Evolutionary conservation across 2,888 invertebrate species (phyloP).

Genomic region (Selenia dentaria): DNA sequence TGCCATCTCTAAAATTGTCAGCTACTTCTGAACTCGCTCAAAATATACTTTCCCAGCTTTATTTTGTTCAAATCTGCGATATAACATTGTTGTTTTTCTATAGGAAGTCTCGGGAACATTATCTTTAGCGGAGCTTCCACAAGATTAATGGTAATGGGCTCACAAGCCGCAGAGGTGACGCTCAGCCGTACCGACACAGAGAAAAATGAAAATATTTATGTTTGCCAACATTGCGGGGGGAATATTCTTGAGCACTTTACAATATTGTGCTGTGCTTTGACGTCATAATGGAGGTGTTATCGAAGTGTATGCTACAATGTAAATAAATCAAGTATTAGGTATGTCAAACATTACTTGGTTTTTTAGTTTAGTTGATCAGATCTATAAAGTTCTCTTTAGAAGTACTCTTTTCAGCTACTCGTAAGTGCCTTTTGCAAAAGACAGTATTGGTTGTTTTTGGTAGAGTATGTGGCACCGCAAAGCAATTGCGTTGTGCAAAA

Average conservation of each 20-base stretch:
- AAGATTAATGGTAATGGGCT: constrained; percentile 77
- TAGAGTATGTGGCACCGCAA: no score
- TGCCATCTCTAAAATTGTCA: no score
- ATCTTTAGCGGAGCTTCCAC: constrained; percentile 63
- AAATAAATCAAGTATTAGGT: no score
- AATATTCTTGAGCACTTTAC: constrained; percentile 39
- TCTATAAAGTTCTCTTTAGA: no score
- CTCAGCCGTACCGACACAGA: constrained; percentile 45
- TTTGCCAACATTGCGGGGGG: constrained; percentile 44
- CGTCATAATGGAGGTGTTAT: constrained; percentile 1
- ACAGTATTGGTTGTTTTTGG: no score
- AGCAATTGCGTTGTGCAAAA: no score
- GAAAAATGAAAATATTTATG: constrained; percentile 63
- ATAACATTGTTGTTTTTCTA: constrained; percentile 66
- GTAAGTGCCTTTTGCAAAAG: no score
- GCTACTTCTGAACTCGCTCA: constrained; percentile 20
- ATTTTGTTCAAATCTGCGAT: constrained; percentile 51
- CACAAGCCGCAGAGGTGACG: constrained; percentile 64
- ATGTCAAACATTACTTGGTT: no score
- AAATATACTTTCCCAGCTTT: constrained; percentile 37
- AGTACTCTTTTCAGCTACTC: no score
- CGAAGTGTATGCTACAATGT: no score
- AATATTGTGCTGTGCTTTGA: constrained; percentile 28
- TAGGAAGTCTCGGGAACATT: constrained; percentile 63
- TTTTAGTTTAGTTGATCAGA: no score